Base-by-base conservation (phyloP, 1,140 invertebrate genomes). In the Cheumatopsyche charites region DNA sequence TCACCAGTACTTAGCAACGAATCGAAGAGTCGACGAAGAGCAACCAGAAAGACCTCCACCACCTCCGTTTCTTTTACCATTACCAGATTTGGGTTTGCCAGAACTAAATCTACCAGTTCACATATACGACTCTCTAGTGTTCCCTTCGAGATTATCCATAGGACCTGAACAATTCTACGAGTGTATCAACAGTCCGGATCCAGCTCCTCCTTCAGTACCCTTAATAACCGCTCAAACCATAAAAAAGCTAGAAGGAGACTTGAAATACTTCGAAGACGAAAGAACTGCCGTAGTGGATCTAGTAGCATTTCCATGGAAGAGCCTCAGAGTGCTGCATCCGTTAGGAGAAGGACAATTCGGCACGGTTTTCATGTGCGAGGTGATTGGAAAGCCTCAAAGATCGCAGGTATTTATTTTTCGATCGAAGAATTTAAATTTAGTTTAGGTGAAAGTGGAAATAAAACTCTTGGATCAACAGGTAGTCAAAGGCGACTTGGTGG, bases 111-210 rank as follows among this genome's bases (percentile, higher is more conserved):
- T 70, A 1, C 55, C 52, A 3, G 23, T 23, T 2, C 68, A 75
- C 36, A 70, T 70, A n/a, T 70, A 70, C 45, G 68, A 70, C 21
- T 61, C 63, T 11, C 63, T 65, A 1, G 43, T 67, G 1, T 72
- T 67, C 23, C 87, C 88, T 62, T 88, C 88, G 0, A 88, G 89
- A 66, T 87, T 89, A 67, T 89, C 90, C 47, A 90, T 89, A 41
- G 90, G 90, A 26, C 88, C 90, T 68, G 90, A 92, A 79, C 88
- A 90, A 73, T 91, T 92, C 79, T 93, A 92, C 79, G 89, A 90
- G 61, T 88, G 89, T 65, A 88, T 68, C 23, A 61, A 72, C 86
- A 19, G 89, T 15, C 49, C 41, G 0, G 21, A 47, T 6, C n/a
- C 19, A 3, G 23, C 63, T 5, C 70, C 70, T 9, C 71, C 63